phyloP scores from a whole-genome alignment of 2,888 invertebrate species.

The Pandemis corylana region DNA sequence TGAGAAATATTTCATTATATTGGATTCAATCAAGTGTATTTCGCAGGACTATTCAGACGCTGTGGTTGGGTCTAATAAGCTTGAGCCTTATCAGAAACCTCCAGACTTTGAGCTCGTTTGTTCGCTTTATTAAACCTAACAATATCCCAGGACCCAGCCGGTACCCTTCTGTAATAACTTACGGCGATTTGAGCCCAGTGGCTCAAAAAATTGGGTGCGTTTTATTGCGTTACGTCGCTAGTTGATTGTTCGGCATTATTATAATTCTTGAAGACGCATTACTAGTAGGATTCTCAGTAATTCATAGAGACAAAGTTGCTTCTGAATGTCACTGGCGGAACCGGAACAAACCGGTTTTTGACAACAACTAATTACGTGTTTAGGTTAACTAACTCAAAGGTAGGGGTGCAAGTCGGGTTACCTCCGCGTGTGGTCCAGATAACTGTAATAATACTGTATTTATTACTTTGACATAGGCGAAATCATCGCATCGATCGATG shows the following conservation, averaged over 20 bases:
- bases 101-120: slow-evolving; percentile 26
- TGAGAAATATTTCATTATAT: neutral
- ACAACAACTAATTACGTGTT: neutral
- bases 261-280: neutral
- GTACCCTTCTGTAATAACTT: slow-evolving; percentile 10
- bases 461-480: too few relatives aligned
- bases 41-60: neutral
- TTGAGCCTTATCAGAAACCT: slow-evolving; percentile 32
- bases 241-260: slow-evolving; percentile 3
- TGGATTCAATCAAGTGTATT: neutral
- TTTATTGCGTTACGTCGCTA: slow-evolving; percentile 32
- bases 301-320: neutral
- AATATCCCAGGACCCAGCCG: slow-evolving; percentile 19
- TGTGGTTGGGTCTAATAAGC: slow-evolving; percentile 7
- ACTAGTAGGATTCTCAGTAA: neutral
- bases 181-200: slow-evolving; percentile 46
- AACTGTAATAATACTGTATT: too few relatives aligned
- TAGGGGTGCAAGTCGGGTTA: too few relatives aligned
- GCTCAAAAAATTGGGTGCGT: slow-evolving; percentile 47
- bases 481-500: too few relatives aligned
- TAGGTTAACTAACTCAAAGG: neutral
- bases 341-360: neutral
- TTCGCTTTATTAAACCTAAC: slow-evolving; percentile 29
- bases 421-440: too few relatives aligned
- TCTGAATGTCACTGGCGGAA: neutral